Evolutionary conservation across 2,113 vertebrate genomes (phyloP).

Genomic region (Egretta garzetta): DNA sequence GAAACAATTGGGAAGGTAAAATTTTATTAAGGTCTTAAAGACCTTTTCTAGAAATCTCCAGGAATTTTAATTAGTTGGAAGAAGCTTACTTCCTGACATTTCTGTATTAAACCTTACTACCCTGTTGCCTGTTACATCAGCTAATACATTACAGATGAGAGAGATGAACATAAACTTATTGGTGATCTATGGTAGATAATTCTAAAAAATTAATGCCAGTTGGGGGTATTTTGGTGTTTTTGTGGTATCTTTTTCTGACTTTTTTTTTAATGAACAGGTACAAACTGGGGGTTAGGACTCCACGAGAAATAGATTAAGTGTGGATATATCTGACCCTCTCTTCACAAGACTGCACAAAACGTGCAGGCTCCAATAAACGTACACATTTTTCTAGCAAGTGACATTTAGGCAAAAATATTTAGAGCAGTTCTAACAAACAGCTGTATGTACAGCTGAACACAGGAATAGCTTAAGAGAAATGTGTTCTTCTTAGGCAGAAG

Average conservation of each 20-base stretch:
- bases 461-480: not conserved
- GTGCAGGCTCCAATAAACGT: not conserved
- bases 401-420: not conserved
- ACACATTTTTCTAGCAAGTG: not conserved
- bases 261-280: not conserved
- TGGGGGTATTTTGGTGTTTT: not conserved
- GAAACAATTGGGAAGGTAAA: not conserved
- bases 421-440: not conserved
- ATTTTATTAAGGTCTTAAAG: not conserved
- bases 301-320: not conserved
- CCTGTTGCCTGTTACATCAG: not conserved
- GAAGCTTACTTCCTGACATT: not conserved
- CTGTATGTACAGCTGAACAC: not conserved
- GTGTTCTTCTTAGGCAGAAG: not conserved
- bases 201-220: not conserved
- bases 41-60: not conserved
- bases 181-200: not conserved
- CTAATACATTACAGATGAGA: not conserved
- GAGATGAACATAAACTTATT: not conserved
- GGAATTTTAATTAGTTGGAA: not conserved
- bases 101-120: not conserved
- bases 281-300: not conserved
- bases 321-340: not conserved
- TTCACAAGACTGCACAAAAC: not conserved
- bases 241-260: not conserved